Evolutionary conservation across 92 coral and sea anemone species (phyloP).

Genomic region (Epizoanthus stellaris): DNA sequence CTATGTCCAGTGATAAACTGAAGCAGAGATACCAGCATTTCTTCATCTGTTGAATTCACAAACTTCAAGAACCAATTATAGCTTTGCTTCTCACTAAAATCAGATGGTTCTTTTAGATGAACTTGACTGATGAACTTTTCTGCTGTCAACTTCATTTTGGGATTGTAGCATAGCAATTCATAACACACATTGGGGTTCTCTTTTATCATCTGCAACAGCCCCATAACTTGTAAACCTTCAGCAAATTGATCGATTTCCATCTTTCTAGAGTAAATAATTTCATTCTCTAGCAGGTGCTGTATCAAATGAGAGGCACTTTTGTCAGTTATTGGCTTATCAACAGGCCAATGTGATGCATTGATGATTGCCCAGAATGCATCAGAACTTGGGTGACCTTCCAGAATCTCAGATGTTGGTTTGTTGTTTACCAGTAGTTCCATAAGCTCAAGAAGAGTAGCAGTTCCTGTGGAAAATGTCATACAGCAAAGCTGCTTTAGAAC

Average conservation of each 20-base stretch:
- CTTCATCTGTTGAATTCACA: constrained; percentile 23
- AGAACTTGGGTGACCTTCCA: not conserved
- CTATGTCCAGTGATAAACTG: too few relatives aligned
- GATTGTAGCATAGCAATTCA: constrained; percentile 9
- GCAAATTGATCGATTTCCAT: constrained; percentile 22
- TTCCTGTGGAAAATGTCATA: constrained; percentile 29
- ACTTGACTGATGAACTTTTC: constrained; percentile 1
- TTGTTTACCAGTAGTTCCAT: not conserved
- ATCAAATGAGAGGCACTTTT: not conserved
- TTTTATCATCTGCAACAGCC: not conserved
- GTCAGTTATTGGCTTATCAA: constrained; percentile 13
- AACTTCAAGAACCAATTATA: constrained; percentile 8
- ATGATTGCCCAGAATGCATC: constrained; percentile 20
- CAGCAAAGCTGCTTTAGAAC: constrained; percentile 30
- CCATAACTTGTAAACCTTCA: constrained; percentile 17
- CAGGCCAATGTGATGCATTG: constrained; percentile 30
- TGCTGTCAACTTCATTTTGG: too few relatives aligned
- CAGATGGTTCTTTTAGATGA: not conserved
- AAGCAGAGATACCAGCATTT: not conserved
- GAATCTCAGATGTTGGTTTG: not conserved
- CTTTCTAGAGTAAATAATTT: constrained; percentile 15
- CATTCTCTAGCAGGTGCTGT: constrained; percentile 24
- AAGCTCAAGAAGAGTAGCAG: constrained; percentile 37
- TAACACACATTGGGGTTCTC: not conserved
- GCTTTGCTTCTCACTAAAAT: constrained; percentile 3